phyloP scores from a whole-genome alignment of 2,888 invertebrate genomes.

The Agrotis exclamationis region DNA sequence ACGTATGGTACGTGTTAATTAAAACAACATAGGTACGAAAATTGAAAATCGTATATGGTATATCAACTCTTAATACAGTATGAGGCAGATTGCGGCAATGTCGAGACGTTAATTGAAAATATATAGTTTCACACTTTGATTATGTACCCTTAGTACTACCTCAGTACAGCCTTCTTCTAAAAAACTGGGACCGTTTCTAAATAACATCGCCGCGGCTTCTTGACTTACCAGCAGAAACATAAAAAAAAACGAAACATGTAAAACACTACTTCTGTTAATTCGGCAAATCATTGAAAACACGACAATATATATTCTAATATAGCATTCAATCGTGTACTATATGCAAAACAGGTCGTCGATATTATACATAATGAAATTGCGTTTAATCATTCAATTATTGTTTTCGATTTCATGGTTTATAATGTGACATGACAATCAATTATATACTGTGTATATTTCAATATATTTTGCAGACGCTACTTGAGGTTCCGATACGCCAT shows the following conservation, averaged over 20 bases:
- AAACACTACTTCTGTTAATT: conserved; percentile 47
- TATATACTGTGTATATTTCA: conserved; percentile 62
- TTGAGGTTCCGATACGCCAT: conserved; percentile 59
- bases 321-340: conserved; percentile 58
- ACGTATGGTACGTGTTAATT: conserved; percentile 24
- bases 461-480: conserved; percentile 61
- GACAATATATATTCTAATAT: conserved; percentile 50
- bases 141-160: background rate
- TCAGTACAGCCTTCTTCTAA: background rate
- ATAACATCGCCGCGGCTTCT: background rate
- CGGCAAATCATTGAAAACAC: conserved; percentile 54
- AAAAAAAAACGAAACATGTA: conserved; percentile 38
- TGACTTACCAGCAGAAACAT: conserved; percentile 10
- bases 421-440: conserved; percentile 64
- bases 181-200: conserved; percentile 10
- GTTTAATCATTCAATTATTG: conserved; percentile 63
- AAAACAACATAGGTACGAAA: conserved; percentile 27
- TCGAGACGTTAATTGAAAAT: conserved; percentile 56
- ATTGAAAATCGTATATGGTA: conserved; percentile 28
- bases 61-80: conserved; percentile 39
- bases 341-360: conserved; percentile 53
- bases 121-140: conserved; percentile 15
- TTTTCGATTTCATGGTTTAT: conserved; percentile 64
- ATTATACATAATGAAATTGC: conserved; percentile 56
- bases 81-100: conserved; percentile 25